phyloP scores from a whole-genome alignment of 2,113 vertebrate genomes.

The Sylvilagus bachmani region DNA sequence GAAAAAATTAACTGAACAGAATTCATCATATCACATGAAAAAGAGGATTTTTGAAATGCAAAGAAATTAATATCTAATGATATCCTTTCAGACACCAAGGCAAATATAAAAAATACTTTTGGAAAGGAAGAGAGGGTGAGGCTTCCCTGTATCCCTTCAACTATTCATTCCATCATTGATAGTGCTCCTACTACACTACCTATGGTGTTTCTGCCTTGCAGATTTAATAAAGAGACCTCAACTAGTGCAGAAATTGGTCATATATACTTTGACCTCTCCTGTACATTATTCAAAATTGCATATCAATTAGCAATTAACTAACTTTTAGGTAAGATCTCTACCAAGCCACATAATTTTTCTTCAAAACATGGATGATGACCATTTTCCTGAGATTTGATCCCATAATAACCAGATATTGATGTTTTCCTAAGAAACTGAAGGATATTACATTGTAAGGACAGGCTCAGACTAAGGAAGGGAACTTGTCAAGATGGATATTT shows the following conservation, averaged over 20 bases:
- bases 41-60: not conserved
- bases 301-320: not conserved
- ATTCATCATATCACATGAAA: not conserved
- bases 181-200: not conserved
- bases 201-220: not conserved
- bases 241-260: not conserved
- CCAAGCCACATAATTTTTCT: constrained; percentile 11
- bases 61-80: constrained; percentile 28
- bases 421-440: constrained; percentile 42
- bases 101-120: not conserved
- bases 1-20: constrained; percentile 33
- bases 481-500: not conserved
- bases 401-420: not conserved
- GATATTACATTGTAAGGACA: constrained; percentile 35
- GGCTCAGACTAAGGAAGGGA: constrained; percentile 3
- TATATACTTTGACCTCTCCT: not conserved
- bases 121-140: not conserved
- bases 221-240: not conserved
- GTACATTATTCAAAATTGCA: constrained; percentile 8
- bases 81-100: not conserved
- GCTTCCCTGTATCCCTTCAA: not conserved
- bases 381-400: constrained; percentile 9
- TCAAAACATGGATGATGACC: not conserved
- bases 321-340: not conserved
- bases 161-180: not conserved